Percentiles rank a stretch among this genome's conserved stretches.
phyloP scores from a whole-genome alignment of 37 sponge, comb jelly and placozoan species.

The Hexactinellida sp. region DNA sequence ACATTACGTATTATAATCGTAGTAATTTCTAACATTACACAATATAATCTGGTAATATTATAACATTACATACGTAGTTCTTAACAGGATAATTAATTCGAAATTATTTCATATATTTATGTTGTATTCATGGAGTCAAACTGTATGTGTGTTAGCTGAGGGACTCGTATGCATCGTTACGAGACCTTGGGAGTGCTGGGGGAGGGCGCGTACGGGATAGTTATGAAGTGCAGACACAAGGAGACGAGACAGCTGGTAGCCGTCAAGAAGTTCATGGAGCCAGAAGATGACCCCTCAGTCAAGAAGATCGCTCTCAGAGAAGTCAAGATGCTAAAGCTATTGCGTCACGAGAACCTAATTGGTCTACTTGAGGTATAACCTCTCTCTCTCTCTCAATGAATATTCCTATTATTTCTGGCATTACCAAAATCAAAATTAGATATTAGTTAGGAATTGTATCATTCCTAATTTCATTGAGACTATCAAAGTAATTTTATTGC shows the following conservation, averaged over 20 bases:
- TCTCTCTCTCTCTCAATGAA: too few relatives aligned
- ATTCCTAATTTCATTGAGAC: not conserved
- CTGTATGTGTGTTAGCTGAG: too few relatives aligned
- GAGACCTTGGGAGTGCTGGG: constrained; percentile 93
- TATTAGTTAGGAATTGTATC: not conserved
- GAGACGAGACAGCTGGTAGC: constrained; percentile 67
- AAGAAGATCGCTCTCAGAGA: constrained; percentile 97
- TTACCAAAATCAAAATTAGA: not conserved
- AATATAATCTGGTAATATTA: too few relatives aligned
- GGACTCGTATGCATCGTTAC: constrained; percentile 85
- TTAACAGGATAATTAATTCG: too few relatives aligned
- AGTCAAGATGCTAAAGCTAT: constrained; percentile 80
- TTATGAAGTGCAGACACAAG: constrained; percentile 95
- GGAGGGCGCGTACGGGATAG: constrained; percentile 97
- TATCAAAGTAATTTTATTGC: not conserved
- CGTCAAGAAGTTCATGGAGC: constrained; percentile 94
- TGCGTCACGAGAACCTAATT: constrained; percentile 92
- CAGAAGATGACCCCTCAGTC: constrained; percentile 87
- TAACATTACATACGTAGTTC: too few relatives aligned
- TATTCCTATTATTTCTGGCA: too few relatives aligned
- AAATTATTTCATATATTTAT: too few relatives aligned
- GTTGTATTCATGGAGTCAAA: too few relatives aligned
- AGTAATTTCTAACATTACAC: too few relatives aligned
- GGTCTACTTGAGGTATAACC: constrained; percentile 65
- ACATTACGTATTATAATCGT: too few relatives aligned